Conservation (phyloP, 2,888 invertebrate genomes). For the Caenorhabditis angaria region DNA sequence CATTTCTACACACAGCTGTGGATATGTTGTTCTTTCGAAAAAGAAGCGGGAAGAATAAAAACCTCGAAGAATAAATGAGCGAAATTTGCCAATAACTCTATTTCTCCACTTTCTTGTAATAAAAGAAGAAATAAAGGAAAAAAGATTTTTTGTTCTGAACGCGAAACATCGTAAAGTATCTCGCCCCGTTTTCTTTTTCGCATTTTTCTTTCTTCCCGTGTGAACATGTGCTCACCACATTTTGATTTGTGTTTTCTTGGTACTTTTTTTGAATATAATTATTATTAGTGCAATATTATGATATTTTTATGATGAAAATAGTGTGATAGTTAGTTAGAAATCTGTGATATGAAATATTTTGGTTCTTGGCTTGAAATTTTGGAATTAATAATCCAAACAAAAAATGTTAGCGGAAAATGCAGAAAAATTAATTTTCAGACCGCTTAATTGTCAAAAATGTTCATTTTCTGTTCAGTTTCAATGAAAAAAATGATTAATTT, state of each 20-base stretch:
- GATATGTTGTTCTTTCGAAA: too few relatives aligned
- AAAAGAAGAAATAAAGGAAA: not conserved
- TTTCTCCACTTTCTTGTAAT: not conserved
- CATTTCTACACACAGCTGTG: not conserved
- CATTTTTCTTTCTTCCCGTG: not conserved
- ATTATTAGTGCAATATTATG: not conserved
- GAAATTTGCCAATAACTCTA: conserved; percentile 4
- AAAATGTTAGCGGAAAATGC: too few relatives aligned
- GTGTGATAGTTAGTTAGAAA: too few relatives aligned
- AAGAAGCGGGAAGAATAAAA: too few relatives aligned
- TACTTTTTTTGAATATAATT: not conserved
- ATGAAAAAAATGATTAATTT: too few relatives aligned
- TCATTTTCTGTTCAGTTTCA: too few relatives aligned
- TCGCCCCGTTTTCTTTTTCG: not conserved
- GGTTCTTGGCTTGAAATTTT: too few relatives aligned
- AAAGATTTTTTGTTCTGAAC: too few relatives aligned
- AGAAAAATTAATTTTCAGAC: too few relatives aligned
- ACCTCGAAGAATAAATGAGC: conserved; percentile 4
- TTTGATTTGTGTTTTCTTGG: conserved; percentile 5
- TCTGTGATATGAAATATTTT: too few relatives aligned
- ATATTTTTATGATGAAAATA: not conserved
- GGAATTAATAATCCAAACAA: too few relatives aligned
- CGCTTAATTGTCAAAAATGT: too few relatives aligned
- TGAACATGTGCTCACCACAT: conserved; percentile 7
- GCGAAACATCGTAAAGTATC: conserved; percentile 3